Conservation (phyloP, 2,113 vertebrate species). For the Halcyon malimbica region DNA sequence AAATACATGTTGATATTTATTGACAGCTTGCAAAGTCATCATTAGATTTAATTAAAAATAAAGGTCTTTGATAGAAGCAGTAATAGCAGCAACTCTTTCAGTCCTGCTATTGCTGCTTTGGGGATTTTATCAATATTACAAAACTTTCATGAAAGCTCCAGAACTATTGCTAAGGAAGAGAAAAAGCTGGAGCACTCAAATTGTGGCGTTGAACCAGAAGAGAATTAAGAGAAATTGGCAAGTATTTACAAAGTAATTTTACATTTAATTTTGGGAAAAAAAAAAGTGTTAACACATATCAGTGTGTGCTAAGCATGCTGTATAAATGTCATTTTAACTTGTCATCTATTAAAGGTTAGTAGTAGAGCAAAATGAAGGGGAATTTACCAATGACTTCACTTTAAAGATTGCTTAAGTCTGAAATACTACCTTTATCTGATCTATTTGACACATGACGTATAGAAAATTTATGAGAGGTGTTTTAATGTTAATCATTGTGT, state of each 20-base stretch:
- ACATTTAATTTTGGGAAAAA: neutral
- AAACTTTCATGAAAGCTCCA: neutral
- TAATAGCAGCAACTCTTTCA: neutral
- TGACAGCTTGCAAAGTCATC: slow-evolving; percentile 21
- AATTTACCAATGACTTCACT: neutral
- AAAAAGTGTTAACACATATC: neutral
- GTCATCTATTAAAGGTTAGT: neutral
- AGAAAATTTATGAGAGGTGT: neutral
- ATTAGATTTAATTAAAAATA: neutral
- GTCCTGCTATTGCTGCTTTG: neutral
- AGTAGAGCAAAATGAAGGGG: neutral
- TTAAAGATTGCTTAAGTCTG: neutral
- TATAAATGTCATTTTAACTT: neutral
- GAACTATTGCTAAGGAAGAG: neutral
- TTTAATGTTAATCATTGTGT: neutral
- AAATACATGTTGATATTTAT: slow-evolving; percentile 35
- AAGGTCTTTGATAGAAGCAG: neutral
- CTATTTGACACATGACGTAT: neutral
- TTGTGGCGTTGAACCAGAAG: neutral
- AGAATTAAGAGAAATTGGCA: neutral
- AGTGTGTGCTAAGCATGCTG: neutral
- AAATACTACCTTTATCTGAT: neutral
- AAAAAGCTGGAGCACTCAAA: neutral
- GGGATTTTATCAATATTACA: neutral
- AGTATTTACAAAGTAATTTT: neutral